phyloP scores from a whole-genome alignment of 1,140 invertebrate species.

The Archivesica marissinica region DNA sequence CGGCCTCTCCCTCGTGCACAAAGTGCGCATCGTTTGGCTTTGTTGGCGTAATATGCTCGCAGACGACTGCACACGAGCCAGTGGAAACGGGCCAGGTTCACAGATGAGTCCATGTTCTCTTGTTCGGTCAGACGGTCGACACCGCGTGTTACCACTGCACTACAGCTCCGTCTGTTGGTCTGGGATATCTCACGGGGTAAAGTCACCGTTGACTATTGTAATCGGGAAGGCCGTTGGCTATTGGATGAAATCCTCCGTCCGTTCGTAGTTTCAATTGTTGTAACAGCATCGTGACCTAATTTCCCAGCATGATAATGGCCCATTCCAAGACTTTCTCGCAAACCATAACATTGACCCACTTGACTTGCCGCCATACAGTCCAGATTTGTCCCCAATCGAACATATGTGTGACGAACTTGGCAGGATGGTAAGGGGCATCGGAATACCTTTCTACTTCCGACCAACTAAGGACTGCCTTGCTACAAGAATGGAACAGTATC shows the following conservation, averaged over 20 bases:
- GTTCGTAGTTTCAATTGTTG: too few relatives aligned
- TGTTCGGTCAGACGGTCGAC: too few relatives aligned
- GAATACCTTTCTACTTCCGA: not conserved
- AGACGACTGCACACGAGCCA: too few relatives aligned
- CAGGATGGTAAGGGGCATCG: not conserved
- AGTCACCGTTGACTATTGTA: too few relatives aligned
- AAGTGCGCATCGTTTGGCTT: not conserved
- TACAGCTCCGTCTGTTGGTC: too few relatives aligned
- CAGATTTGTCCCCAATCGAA: not conserved
- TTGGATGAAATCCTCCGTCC: too few relatives aligned
- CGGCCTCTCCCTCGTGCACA: not conserved
- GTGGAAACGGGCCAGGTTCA: not conserved
- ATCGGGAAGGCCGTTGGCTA: too few relatives aligned
- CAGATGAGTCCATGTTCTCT: not conserved
- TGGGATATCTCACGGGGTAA: too few relatives aligned
- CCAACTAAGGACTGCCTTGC: not conserved
- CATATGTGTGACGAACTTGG: not conserved
- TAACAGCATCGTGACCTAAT: too few relatives aligned
- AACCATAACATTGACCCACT: not conserved
- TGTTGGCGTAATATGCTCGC: too few relatives aligned
- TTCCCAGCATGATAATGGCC: not conserved
- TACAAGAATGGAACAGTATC: not conserved
- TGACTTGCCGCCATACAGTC: too few relatives aligned
- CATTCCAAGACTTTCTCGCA: not conserved
- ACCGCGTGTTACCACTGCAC: too few relatives aligned